Percentiles rank a stretch among this genome's conserved stretches.
Conservation (phyloP, 2,888 invertebrate species). For the Brachypterus glaber region DNA sequence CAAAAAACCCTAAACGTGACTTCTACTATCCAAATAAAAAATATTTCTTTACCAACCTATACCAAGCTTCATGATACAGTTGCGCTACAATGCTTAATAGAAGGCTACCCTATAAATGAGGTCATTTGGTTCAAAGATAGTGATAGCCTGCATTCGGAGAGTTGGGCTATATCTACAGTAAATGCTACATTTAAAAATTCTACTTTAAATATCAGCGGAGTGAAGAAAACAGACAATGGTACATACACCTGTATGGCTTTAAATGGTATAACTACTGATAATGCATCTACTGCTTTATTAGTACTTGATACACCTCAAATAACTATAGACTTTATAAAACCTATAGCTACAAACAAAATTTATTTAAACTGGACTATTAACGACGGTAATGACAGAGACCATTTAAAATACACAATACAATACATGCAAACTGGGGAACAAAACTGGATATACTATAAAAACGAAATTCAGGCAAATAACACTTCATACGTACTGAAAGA, state of each 20-base stretch:
- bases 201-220: slow-evolving; percentile 47
- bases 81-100: slow-evolving; percentile 46
- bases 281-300: slow-evolving; percentile 33
- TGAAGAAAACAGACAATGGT: slow-evolving; percentile 64
- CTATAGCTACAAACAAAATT: slow-evolving; percentile 64
- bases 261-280: slow-evolving; percentile 28
- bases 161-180: slow-evolving; percentile 33
- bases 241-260: slow-evolving; percentile 50
- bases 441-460: slow-evolving; percentile 49
- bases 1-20: slow-evolving; percentile 38
- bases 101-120: slow-evolving; percentile 50
- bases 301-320: slow-evolving; percentile 64
- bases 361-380: slow-evolving; percentile 77
- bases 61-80: slow-evolving; percentile 45
- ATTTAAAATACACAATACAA: slow-evolving; percentile 47
- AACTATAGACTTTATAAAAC: slow-evolving; percentile 59
- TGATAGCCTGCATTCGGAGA: slow-evolving; percentile 36
- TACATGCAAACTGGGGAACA: slow-evolving; percentile 45
- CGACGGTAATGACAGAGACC: slow-evolving; percentile 62
- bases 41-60: slow-evolving; percentile 40
- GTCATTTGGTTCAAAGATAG: slow-evolving; percentile 52
- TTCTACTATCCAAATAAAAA: slow-evolving; percentile 43
- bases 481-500: slow-evolving; percentile 60
- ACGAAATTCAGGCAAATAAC: slow-evolving; percentile 53
- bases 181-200: slow-evolving; percentile 52